These are phyloP conservation scores for Hemiscyllium ocellatum DNA, from an alignment of 2,113 vertebrate species.

Conservation along the genomic window DNA sequence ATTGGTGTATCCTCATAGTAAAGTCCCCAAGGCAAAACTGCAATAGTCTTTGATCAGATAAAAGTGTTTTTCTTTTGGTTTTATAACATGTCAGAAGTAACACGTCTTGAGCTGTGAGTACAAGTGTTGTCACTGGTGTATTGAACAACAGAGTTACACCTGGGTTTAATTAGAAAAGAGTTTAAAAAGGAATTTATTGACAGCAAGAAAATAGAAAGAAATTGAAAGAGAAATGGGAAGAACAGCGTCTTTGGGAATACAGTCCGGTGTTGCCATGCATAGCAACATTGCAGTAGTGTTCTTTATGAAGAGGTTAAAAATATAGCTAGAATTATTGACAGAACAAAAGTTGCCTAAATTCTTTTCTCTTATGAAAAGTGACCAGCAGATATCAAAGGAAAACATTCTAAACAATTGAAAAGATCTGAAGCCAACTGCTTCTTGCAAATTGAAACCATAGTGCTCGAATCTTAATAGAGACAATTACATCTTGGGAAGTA, in stretches of 20 bases:
- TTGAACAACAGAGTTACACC: slow-evolving; percentile 32
- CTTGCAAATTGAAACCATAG: not conserved
- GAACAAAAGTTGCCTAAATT: not conserved
- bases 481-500: not conserved
- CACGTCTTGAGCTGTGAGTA: not conserved
- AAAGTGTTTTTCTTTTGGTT: slow-evolving; percentile 26
- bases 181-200: slow-evolving; percentile 31
- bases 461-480: not conserved
- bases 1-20: slow-evolving; percentile 23
- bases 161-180: slow-evolving; percentile 35
- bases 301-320: slow-evolving; percentile 23
- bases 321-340: not conserved
- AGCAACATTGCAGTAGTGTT: not conserved
- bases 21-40: not conserved
- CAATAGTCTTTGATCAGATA: slow-evolving; percentile 18
- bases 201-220: slow-evolving; percentile 23
- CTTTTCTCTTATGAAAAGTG: not conserved
- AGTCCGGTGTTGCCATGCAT: not conserved
- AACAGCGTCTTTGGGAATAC: not conserved
- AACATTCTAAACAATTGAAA: not conserved
- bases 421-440: not conserved
- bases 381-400: not conserved
- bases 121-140: slow-evolving; percentile 12
- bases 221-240: slow-evolving; percentile 18
- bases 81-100: slow-evolving; percentile 29